These are phyloP conservation scores for Amblyornis subalaris DNA, from an alignment of 2,113 vertebrate species.

Conservation along the genomic window DNA sequence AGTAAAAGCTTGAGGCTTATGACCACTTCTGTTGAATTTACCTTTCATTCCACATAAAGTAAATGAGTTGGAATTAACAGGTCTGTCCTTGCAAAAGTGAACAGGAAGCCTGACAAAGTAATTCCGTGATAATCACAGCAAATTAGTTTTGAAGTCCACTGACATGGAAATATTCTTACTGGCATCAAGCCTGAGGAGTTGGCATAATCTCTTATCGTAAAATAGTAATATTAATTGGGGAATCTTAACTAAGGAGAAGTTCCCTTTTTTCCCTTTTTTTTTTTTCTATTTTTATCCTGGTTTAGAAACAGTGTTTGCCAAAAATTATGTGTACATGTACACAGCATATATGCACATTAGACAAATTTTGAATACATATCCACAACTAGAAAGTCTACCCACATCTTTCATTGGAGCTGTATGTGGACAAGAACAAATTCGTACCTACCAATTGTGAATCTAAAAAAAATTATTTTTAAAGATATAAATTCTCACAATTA, in stretches of 20 bases:
- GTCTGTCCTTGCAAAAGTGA: conserved; percentile 64
- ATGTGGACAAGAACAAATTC: background rate
- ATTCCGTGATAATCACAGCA: conserved; percentile 69
- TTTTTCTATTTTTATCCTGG: background rate
- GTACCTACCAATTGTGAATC: background rate
- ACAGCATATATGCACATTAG: background rate
- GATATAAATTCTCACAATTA: background rate
- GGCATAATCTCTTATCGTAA: conserved; percentile 43
- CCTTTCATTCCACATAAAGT: conserved; percentile 58
- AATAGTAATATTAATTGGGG: conserved; percentile 28
- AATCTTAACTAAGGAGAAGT: background rate
- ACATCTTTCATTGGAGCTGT: background rate
- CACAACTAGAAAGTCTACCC: background rate
- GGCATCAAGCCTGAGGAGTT: conserved; percentile 55
- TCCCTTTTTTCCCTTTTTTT: too few relatives aligned
- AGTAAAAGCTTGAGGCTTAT: conserved; percentile 60
- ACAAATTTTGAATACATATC: background rate
- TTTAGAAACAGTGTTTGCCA: background rate
- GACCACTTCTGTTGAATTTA: conserved; percentile 60
- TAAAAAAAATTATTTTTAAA: background rate
- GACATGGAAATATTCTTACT: conserved; percentile 69
- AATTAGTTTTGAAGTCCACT: conserved; percentile 66
- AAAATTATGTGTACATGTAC: background rate
- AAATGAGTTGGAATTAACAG: conserved; percentile 69
- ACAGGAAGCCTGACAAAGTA: conserved; percentile 66